Evolutionary conservation across 2,113 vertebrate species (phyloP).

Genomic region (Pseudolaguvia tuberculata): DNA sequence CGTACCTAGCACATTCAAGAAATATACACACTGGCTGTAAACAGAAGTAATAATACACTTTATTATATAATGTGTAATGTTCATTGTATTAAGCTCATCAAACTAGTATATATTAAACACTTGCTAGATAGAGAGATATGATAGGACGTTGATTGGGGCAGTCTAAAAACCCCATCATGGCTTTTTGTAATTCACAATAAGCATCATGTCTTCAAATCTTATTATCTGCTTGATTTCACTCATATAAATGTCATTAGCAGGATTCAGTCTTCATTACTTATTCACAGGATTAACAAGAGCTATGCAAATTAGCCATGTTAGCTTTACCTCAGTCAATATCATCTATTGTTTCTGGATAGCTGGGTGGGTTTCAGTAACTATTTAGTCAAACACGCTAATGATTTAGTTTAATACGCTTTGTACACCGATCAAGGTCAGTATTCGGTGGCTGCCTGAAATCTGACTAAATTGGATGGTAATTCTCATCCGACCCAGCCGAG

Average conservation of each 20-base stretch:
- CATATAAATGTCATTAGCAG: constrained; percentile 16
- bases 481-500: constrained; percentile 35
- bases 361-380: neutral
- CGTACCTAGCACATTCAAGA: no score
- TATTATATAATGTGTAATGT: no score
- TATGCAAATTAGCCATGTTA: constrained; percentile 16
- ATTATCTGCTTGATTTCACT: constrained; percentile 24
- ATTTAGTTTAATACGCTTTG: constrained; percentile 25
- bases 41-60: neutral
- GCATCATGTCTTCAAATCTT: constrained; percentile 3
- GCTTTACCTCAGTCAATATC: constrained; percentile 6
- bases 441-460: constrained; percentile 6
- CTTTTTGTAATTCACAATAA: constrained; percentile 12
- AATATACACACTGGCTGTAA: neutral
- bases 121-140: neutral
- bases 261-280: constrained; percentile 16
- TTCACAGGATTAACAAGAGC: constrained; percentile 19
- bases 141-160: neutral
- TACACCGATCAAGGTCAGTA: constrained; percentile 34
- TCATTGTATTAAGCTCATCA: neutral
- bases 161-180: neutral
- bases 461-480: constrained; percentile 41
- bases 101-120: neutral
- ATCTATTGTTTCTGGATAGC: constrained; percentile 16
- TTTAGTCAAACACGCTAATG: constrained; percentile 28